Evolutionary conservation across 2,113 vertebrate species (phyloP).

Genomic region (Ammodramus savannarum): DNA sequence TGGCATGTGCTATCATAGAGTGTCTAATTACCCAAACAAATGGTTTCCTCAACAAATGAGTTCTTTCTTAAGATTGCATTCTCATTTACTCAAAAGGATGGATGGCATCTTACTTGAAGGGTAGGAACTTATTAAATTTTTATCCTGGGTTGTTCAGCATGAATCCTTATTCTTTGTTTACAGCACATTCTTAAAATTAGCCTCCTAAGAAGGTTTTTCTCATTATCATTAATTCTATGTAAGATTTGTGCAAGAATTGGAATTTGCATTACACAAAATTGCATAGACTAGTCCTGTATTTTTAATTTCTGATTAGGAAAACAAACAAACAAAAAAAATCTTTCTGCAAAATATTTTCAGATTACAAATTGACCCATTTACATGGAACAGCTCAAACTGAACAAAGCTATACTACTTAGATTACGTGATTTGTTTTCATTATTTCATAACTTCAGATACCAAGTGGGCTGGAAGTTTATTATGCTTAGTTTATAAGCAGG

Average conservation of each 20-base stretch:
- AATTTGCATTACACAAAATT: neutral
- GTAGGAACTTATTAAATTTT: neutral
- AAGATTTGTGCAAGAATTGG: neutral
- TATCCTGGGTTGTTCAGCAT: neutral
- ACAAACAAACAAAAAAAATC: neutral
- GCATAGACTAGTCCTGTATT: neutral
- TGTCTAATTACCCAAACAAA: neutral
- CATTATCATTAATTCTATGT: neutral
- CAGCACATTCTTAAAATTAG: neutral
- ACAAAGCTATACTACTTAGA: neutral
- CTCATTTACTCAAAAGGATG: neutral
- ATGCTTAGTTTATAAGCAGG: neutral
- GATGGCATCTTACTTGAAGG: neutral
- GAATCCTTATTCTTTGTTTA: neutral
- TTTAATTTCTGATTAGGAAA: slow-evolving; percentile 8
- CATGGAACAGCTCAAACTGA: neutral
- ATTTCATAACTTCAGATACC: neutral
- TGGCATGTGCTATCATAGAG: neutral
- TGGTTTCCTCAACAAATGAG: neutral
- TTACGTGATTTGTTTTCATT: neutral
- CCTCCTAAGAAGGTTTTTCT: neutral
- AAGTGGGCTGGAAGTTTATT: neutral
- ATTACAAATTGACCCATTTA: neutral
- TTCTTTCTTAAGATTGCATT: neutral
- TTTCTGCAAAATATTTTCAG: neutral